phyloP scores from a whole-genome alignment of 2,797 vertebrate genomes.

The Alauda arvensis region DNA sequence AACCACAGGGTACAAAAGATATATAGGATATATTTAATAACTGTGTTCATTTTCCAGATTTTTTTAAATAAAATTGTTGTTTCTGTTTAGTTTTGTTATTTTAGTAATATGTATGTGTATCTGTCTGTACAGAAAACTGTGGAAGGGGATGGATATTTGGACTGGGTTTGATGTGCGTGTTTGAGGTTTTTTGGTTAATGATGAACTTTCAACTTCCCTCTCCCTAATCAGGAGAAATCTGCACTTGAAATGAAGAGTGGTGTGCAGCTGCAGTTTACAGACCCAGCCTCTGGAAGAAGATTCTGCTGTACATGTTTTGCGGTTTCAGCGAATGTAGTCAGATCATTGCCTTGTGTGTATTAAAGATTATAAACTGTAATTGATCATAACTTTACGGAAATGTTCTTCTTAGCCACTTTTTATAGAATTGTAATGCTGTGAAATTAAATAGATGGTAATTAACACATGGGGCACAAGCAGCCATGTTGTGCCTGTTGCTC shows the following conservation, averaged over 20 bases:
- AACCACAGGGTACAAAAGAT: constrained; percentile 21
- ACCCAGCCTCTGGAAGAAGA: constrained; percentile 1
- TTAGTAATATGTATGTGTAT: background rate
- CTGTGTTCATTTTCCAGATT: background rate
- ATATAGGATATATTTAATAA: constrained; percentile 1
- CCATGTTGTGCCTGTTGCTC: constrained; percentile 53
- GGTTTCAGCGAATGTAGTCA: background rate
- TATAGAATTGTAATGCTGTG: constrained; percentile 15
- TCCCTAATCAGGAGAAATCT: constrained; percentile 56
- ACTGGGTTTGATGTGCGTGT: background rate
- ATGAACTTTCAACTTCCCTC: constrained; percentile 39
- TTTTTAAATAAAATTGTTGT: background rate
- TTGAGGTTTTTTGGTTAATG: constrained; percentile 38
- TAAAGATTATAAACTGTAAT: constrained; percentile 5
- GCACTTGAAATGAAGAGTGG: constrained; percentile 38
- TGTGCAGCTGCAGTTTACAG: constrained; percentile 27
- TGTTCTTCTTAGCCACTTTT: constrained; percentile 9
- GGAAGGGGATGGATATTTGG: background rate
- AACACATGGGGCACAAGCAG: background rate
- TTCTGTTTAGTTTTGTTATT: constrained; percentile 8
- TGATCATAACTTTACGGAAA: background rate
- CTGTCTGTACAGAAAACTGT: background rate
- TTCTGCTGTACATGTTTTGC: background rate
- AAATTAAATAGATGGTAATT: constrained; percentile 34
- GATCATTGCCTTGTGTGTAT: background rate